These are phyloP conservation scores for Metacarcinus magister DNA, from an alignment of 2,888 invertebrate species.

Conservation along the genomic window DNA sequence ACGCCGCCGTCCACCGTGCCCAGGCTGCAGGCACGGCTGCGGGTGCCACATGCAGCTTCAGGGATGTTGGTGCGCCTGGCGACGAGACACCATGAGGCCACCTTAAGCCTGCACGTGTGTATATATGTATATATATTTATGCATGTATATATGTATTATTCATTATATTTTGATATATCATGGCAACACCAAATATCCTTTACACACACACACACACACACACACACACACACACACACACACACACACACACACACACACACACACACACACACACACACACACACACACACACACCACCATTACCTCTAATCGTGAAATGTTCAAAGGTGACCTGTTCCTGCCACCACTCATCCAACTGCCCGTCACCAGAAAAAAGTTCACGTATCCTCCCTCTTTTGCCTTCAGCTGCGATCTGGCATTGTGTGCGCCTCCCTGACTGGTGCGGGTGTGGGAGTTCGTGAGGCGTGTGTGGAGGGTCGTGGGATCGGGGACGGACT, in stretches of 20 bases:
- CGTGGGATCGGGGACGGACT: constrained; percentile 69
- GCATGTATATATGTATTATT: neutral
- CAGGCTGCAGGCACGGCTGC: constrained; percentile 70
- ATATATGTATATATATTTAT: neutral
- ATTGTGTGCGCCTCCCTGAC: constrained; percentile 61
- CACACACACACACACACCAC: neutral
- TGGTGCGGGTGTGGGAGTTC: neutral
- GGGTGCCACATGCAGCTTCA: neutral
- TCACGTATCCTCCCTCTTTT: neutral
- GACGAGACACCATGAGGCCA: neutral
- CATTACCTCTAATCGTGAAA: neutral
- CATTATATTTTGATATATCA: neutral
- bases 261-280: too few species aligned
- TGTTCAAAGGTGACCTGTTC: neutral
- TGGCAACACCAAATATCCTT: neutral
- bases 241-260: too few species aligned
- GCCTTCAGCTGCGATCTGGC: constrained; percentile 60
- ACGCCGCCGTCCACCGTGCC: constrained; percentile 70
- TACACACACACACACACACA: neutral
- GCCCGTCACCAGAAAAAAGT: too few species aligned
- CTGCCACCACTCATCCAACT: neutral
- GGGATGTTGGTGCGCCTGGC: neutral
- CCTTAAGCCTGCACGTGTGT: constrained; percentile 58
- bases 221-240: too few species aligned
- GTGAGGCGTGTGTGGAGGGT: constrained; percentile 62